Percentiles rank a stretch among this genome's conserved stretches.
phyloP scores from a whole-genome alignment of 1,140 invertebrate species.

The Drosophila pruinosa region DNA sequence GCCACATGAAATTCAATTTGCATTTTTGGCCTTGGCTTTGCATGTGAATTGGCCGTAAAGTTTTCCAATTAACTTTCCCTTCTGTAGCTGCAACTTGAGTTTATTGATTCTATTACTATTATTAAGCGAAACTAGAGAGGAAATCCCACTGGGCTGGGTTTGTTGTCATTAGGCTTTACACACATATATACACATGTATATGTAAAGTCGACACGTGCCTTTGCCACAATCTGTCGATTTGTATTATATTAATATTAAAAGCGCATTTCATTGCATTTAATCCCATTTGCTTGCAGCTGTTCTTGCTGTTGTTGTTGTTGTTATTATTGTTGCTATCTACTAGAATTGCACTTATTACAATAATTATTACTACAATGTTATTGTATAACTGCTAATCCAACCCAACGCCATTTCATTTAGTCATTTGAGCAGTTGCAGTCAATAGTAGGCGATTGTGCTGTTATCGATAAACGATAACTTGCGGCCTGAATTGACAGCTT shows the following conservation, averaged over 20 bases:
- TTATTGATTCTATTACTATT: not conserved
- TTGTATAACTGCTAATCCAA: not conserved
- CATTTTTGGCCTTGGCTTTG: conserved; percentile 13
- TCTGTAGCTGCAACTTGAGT: not conserved
- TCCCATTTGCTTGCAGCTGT: conserved; percentile 3
- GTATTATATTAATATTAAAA: not conserved
- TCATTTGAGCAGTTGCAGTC: not conserved
- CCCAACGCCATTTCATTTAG: not conserved
- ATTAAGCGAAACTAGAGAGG: conserved; percentile 1
- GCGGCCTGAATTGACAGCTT: not conserved
- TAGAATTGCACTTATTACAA: not conserved
- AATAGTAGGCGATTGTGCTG: not conserved
- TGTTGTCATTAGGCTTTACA: not conserved
- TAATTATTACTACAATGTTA: conserved; percentile 11
- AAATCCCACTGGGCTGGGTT: not conserved
- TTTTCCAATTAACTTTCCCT: conserved; percentile 39
- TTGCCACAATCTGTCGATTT: conserved; percentile 4
- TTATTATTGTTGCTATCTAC: not conserved
- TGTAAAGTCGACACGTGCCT: conserved; percentile 19
- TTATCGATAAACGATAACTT: not conserved
- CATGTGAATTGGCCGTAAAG: conserved; percentile 4
- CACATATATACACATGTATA: too few relatives aligned
- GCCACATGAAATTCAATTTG: conserved; percentile 38
- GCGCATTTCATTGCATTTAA: conserved; percentile 14
- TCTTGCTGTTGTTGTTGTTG: not conserved